These are phyloP conservation scores for Cheiracanthium punctorium DNA, from an alignment of 2,888 invertebrate genomes.

Conservation along the genomic window DNA sequence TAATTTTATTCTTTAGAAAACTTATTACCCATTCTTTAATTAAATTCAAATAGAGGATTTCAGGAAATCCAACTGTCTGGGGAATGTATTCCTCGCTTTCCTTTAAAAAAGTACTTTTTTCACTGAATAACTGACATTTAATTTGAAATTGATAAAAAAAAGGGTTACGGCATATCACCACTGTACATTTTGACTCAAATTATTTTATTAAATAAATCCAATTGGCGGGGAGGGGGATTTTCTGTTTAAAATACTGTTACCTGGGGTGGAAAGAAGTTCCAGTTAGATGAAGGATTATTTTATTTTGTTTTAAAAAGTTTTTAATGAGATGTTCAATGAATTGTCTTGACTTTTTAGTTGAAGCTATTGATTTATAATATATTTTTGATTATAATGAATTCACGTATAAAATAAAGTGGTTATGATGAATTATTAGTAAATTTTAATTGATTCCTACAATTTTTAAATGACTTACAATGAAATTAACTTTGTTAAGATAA, in stretches of 20 bases:
- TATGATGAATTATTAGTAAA: background rate
- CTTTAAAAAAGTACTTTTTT: background rate
- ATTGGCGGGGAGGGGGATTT: background rate
- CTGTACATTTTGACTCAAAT: background rate
- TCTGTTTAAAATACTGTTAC: background rate
- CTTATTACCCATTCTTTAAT: no score
- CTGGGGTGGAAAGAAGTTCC: background rate
- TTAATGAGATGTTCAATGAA: conserved; percentile 11
- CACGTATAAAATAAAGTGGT: background rate
- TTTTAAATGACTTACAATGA: no score
- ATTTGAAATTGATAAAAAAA: no score
- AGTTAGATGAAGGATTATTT: background rate
- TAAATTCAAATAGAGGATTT: no score
- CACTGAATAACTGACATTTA: background rate
- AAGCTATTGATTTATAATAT: no score
- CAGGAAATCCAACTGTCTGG: no score
- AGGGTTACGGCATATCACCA: no score
- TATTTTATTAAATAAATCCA: background rate
- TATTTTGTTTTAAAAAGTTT: background rate
- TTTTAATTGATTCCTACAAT: no score
- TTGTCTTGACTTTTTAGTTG: background rate
- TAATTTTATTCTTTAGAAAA: no score
- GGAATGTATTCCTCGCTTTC: no score
- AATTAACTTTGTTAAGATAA: no score
- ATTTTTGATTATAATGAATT: background rate